Percentiles rank a stretch among this genome's conserved stretches.
Evolutionary conservation across 2,888 invertebrate species (phyloP).

Genomic region (Reticulitermes lucifugus): DNA sequence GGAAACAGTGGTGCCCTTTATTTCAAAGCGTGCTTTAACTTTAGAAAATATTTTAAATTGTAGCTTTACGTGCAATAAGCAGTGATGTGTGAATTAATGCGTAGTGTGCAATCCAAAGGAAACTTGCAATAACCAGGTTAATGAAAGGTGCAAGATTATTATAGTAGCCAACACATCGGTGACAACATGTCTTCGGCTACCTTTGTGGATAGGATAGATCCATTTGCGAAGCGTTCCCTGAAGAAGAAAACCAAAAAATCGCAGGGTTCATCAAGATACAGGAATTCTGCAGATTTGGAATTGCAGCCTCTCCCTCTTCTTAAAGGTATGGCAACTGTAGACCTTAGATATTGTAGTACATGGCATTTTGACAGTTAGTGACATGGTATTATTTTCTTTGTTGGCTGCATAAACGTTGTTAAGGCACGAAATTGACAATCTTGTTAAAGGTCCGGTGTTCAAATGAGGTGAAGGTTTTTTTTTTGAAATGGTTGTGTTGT

Average conservation of each 20-base stretch:
- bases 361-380: background rate
- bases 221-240: constrained; percentile 97
- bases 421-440: too few species aligned
- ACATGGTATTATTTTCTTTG: too few species aligned
- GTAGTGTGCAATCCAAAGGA: constrained; percentile 44
- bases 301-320: constrained; percentile 94
- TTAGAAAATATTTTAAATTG: background rate
- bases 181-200: constrained; percentile 75
- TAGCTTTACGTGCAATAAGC: background rate
- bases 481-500: too few species aligned
- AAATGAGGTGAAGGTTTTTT: too few species aligned
- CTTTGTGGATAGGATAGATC: constrained; percentile 99
- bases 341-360: background rate
- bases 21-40: background rate
- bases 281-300: constrained; percentile 98
- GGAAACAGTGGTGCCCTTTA: constrained; percentile 16
- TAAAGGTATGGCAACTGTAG: constrained; percentile 81
- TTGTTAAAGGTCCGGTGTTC: too few species aligned
- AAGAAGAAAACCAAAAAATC: constrained; percentile 99
- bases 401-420: too few species aligned
- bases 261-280: constrained; percentile 98
- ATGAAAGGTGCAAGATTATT: constrained; percentile 52
- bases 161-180: constrained; percentile 44
- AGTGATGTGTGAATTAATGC: constrained; percentile 32
- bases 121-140: constrained; percentile 49